These are phyloP conservation scores for Stegostoma tigrinum DNA, from an alignment of 2,113 vertebrate species.

Conservation along the genomic window DNA sequence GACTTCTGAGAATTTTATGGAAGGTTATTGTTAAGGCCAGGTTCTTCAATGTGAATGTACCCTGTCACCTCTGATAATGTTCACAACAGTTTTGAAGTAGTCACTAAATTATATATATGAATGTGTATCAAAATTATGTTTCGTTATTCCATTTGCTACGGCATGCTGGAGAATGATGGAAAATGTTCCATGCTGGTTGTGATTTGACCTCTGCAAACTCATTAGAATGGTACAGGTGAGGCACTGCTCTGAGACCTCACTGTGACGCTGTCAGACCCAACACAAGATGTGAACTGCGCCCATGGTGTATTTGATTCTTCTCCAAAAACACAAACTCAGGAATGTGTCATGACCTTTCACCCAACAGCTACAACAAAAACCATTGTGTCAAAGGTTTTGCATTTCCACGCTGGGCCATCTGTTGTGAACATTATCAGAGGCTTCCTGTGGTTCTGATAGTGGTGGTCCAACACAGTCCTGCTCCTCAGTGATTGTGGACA, in stretches of 20 bases:
- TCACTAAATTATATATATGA: no score
- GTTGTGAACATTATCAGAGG: background rate
- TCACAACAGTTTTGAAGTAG: no score
- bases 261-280: background rate
- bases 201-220: background rate
- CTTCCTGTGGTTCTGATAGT: background rate
- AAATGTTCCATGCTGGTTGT: background rate
- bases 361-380: background rate
- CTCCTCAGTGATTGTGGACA: background rate
- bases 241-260: background rate
- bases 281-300: background rate
- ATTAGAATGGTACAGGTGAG: background rate
- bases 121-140: no score
- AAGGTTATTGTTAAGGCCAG: no score
- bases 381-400: background rate
- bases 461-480: background rate
- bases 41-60: no score
- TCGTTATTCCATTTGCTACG: no score
- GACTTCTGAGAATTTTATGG: no score
- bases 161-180: background rate
- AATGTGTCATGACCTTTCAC: background rate
- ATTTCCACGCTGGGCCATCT: background rate
- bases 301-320: background rate
- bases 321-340: background rate
- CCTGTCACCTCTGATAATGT: no score